Base-by-base conservation (phyloP, 2,113 vertebrate genomes). In the Semnopithecus entellus region DNA sequence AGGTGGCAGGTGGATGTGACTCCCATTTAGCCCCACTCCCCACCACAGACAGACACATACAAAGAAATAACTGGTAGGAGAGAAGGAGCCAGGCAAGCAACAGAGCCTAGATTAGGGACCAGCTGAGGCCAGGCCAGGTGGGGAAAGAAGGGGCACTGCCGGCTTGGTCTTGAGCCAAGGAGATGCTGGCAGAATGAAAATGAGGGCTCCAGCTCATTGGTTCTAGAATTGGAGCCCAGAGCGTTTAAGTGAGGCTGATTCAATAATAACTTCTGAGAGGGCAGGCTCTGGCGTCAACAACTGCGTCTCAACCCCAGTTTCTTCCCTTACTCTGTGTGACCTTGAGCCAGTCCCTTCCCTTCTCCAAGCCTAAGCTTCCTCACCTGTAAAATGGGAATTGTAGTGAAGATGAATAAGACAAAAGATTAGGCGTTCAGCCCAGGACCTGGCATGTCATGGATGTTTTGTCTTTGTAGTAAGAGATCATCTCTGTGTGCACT, bases 311-410 rank as follows among this genome's bases (percentile, higher is more conserved):
- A 8, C 2, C 4, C 84, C 45, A 17, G 18, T 68, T 82, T 70
- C 59, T 20, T 52, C 22, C 45, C 20, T 38, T 22, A 22, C 17
- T 48, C 52, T 86, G 52, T 12, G 50, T 52, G 52, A 59, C 18
- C 32, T 68, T 40, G 45, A 4, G 9, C 14, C 68, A 94, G 80
- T 48, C 12, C 25, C 55, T 78, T 91, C n/a, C 18, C 18, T 32
- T 57, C 92, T 84, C 25, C 30, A 35, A 95, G 50, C 27, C 57
- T 90, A 66, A 20, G 1, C 45, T 23, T 95, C 52, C 73, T 68
- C n/a, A 23, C 57, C 40, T 64, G 30, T 81, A 18, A 81, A 66
- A 68, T 25, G 85, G 81, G 66, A 17, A 68, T 32, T 30, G 0
- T 17, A 57, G 3, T 30, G 73, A 78, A 38, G 52, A 38, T 61